A percentile compares a stretch with the other conserved stretches of the same genome.
Conservation (phyloP, 1,140 invertebrate species). For the Brachystomella parvula region DNA sequence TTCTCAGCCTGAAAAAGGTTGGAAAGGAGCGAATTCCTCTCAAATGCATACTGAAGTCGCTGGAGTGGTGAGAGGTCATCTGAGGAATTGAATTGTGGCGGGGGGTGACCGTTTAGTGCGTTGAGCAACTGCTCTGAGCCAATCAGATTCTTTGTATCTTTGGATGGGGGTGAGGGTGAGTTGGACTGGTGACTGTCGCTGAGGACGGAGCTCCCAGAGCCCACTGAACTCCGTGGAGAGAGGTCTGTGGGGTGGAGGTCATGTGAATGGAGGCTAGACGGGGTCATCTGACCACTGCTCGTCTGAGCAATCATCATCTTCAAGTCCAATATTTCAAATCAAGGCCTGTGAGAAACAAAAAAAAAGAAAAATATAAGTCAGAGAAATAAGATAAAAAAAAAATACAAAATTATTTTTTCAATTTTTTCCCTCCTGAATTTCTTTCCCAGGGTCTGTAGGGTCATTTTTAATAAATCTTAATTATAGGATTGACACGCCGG, state of each 20-base stretch:
- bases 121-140: conserved; percentile 6
- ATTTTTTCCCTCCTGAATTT: background rate
- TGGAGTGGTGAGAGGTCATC: conserved; percentile 30
- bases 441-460: conserved; percentile 4
- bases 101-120: background rate
- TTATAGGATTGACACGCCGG: conserved; percentile 3
- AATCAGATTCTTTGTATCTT: background rate
- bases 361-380: no score
- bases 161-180: conserved; percentile 14
- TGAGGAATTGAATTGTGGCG: background rate
- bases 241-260: conserved; percentile 21
- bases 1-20: conserved; percentile 12
- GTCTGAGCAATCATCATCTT: background rate
- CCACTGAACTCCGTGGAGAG: conserved; percentile 23
- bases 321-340: no score
- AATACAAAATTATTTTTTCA: background rate
- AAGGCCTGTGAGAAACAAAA: no score
- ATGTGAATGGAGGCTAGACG: conserved; percentile 1
- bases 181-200: conserved; percentile 5
- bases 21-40: conserved; percentile 24
- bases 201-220: conserved; percentile 12
- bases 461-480: conserved; percentile 9
- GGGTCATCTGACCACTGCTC: no score
- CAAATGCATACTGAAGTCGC: conserved; percentile 30
- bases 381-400: no score